Evolutionary conservation across 1,140 invertebrate genomes (phyloP), one percentile per base, ranked within the genome.

Genomic region (Oedothorax gibbosus): DNA sequence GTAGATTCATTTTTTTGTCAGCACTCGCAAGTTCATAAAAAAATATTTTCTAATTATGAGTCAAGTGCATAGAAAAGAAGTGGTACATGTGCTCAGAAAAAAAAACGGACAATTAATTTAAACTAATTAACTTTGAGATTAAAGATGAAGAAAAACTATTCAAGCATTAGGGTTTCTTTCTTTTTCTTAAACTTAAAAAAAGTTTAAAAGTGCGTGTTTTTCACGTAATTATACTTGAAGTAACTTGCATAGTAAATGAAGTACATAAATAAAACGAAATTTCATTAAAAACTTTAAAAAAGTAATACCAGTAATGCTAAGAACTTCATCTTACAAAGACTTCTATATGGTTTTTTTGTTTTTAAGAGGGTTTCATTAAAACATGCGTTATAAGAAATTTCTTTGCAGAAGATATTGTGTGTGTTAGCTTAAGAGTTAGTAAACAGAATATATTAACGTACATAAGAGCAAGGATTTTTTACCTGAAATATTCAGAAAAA

Each of bases 91-190:
- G 49, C 18, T 71, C 51, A 20, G 11, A 75, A 75, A 15, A 62
- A 62, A 75, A 75, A 75, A 49, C 72, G 35, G 18, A 60, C 72
- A 75, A 75, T 75, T 75, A 75, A 75, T 75, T 75, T 75, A 18
- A 75, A 62, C 72, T 75, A 75, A 75, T 75, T 75, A 75, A 75
- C 72, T 60, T 60, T 7, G 18, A 60, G 72, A 60, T 21, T 56
- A 49, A 54, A 18, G 69, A 54, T 54, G 69, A 20, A 7, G 69
- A 51, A 71, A 71, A 71, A 71, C 69, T 53, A 71, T 71, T 71
- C 69, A 71, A 21, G 69, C 69, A 71, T 71, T 71, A 53, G 69
- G 51, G 54, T 71, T 71, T 15, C 65, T 53, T 71, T 71, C 54
- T 71, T 54, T 35, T 53, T 53, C 21, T 71, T 71, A 54, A 71